Evolutionary conservation across 2,113 vertebrate species (phyloP).

Genomic region (Lontra canadensis): DNA sequence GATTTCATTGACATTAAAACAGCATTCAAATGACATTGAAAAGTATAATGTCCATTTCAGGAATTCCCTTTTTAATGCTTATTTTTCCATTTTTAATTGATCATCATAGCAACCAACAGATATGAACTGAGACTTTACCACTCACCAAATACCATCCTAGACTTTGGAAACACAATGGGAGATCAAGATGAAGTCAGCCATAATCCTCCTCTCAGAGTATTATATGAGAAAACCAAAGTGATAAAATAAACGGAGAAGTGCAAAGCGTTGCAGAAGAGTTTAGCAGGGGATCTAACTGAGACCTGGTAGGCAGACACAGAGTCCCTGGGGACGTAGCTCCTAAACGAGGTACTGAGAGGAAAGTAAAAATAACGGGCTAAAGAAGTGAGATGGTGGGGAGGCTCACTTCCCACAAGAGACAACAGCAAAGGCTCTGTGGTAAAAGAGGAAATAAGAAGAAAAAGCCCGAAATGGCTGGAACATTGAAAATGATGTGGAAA

Average conservation of each 20-base stretch:
- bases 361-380: not conserved
- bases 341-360: not conserved
- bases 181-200: not conserved
- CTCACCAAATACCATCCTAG: not conserved
- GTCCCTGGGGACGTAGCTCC: not conserved
- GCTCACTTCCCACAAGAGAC: not conserved
- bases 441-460: not conserved
- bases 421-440: not conserved
- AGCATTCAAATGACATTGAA: not conserved
- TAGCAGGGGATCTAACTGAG: not conserved
- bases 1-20: conserved; percentile 24
- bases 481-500: not conserved
- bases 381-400: not conserved
- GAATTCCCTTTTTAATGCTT: not conserved
- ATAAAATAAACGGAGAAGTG: conserved; percentile 21
- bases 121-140: not conserved
- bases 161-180: not conserved
- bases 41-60: not conserved
- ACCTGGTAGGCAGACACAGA: not conserved
- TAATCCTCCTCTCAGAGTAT: not conserved
- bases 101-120: not conserved
- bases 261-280: not conserved
- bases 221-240: not conserved
- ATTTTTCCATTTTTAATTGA: not conserved
- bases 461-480: not conserved